phyloP scores from a whole-genome alignment of 2,888 invertebrate species.

The Encarsia formosa region DNA sequence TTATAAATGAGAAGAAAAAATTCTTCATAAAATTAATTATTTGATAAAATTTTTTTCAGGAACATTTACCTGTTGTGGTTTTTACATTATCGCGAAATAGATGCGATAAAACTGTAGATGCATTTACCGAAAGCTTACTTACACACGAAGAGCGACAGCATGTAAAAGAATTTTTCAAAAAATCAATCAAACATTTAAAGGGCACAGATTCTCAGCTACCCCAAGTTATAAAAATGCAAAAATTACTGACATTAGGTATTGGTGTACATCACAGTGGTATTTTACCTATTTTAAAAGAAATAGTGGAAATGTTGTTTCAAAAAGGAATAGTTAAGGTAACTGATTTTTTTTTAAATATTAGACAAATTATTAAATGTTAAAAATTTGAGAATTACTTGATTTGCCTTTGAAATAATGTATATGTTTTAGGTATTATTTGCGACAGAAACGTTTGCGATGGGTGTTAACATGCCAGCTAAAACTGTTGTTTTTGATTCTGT shows the following conservation, averaged over 20 bases:
- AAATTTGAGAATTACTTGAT: too few relatives aligned
- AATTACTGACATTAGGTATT: constrained; percentile 77
- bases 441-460: constrained; percentile 99
- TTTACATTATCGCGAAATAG: constrained; percentile 88
- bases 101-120: constrained; percentile 65
- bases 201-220: constrained; percentile 84
- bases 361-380: background rate
- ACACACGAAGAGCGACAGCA: constrained; percentile 78
- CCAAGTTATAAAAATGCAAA: constrained; percentile 71
- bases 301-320: constrained; percentile 96
- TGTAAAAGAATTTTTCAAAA: constrained; percentile 81
- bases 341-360: constrained; percentile 18
- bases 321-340: constrained; percentile 79
- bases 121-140: constrained; percentile 58
- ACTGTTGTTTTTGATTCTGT: constrained; percentile 95
- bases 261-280: constrained; percentile 99
- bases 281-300: constrained; percentile 96
- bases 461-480: constrained; percentile 98
- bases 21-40: background rate
- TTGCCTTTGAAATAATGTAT: too few relatives aligned
- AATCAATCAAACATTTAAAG: constrained; percentile 74
- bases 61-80: constrained; percentile 88
- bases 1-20: background rate
- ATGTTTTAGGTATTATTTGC: constrained; percentile 76
- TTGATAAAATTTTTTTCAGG: constrained; percentile 27